These are phyloP conservation scores for Threskiornis aethiopicus DNA, from an alignment of 2,797 vertebrate genomes.

Conservation along the genomic window DNA sequence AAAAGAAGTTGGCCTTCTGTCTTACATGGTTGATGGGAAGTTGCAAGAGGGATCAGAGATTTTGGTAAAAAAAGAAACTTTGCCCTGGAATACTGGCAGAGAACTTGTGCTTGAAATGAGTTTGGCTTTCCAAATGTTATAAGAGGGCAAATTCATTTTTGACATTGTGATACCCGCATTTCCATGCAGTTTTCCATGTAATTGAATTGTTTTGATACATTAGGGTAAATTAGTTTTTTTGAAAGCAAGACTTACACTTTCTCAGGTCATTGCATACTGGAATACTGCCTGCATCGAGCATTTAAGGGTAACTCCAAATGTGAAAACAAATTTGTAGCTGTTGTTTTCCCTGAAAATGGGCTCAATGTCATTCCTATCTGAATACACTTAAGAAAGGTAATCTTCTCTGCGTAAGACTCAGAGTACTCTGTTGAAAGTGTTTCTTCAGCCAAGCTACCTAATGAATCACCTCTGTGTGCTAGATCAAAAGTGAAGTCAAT, in stretches of 20 bases:
- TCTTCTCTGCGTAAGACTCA: not conserved
- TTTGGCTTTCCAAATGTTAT: not conserved
- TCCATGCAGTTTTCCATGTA: not conserved
- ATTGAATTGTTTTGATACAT: not conserved
- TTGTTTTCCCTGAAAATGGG: not conserved
- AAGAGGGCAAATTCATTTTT: not conserved
- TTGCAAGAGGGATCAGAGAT: not conserved
- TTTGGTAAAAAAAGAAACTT: not conserved
- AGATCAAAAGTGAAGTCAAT: not conserved
- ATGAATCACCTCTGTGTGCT: not conserved
- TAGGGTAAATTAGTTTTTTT: not conserved
- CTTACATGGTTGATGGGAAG: not conserved
- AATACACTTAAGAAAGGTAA: not conserved
- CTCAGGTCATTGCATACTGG: not conserved
- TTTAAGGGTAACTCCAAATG: not conserved
- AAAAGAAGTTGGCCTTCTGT: not conserved
- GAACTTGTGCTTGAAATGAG: not conserved
- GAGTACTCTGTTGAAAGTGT: not conserved
- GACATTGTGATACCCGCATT: not conserved
- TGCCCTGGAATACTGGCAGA: not conserved
- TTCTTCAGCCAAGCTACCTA: not conserved
- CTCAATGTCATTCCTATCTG: not conserved
- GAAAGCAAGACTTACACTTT: not conserved
- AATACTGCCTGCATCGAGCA: not conserved
- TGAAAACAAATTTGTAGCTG: not conserved